Conservation (phyloP, 1,140 invertebrate species). For the Chironomus tepperi region DNA sequence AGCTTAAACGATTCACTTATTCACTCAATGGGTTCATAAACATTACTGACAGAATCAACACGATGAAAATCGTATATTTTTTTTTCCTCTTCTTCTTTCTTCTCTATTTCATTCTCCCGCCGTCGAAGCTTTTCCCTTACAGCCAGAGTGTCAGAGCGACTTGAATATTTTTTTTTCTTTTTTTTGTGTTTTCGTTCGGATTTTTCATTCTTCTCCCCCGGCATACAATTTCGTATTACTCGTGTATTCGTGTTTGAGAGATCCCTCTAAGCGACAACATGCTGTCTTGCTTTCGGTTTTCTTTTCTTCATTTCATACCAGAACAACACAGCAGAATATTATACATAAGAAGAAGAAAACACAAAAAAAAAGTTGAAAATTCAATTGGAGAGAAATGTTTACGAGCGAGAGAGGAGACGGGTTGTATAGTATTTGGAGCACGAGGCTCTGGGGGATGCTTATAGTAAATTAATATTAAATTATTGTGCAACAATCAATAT, state of each 20-base stretch:
- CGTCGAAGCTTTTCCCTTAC: conserved; percentile 1
- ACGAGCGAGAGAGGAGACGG: too few species aligned
- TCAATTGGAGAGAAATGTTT: too few species aligned
- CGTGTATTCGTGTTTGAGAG: not conserved
- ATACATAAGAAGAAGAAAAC: too few species aligned
- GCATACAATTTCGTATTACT: not conserved
- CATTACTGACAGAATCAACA: conserved; percentile 23
- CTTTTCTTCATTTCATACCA: too few species aligned
- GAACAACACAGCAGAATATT: too few species aligned
- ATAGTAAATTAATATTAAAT: too few species aligned
- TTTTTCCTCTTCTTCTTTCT: conserved; percentile 17
- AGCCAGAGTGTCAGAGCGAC: not conserved
- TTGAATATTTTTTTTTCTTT: conserved; percentile 9
- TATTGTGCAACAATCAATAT: too few species aligned
- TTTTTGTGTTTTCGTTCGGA: not conserved
- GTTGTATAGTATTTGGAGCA: too few species aligned
- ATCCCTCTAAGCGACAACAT: not conserved
- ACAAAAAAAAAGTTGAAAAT: too few species aligned
- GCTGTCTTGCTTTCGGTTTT: too few species aligned
- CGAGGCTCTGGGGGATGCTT: too few species aligned
- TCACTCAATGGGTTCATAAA: conserved; percentile 23
- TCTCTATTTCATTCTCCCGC: not conserved
- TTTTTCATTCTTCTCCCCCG: conserved; percentile 9
- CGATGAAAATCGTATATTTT: conserved; percentile 20
- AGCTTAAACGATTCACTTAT: conserved; percentile 19